phyloP scores from a whole-genome alignment of 2,797 vertebrate genomes.

The Oryzias dopingdopingensis region DNA sequence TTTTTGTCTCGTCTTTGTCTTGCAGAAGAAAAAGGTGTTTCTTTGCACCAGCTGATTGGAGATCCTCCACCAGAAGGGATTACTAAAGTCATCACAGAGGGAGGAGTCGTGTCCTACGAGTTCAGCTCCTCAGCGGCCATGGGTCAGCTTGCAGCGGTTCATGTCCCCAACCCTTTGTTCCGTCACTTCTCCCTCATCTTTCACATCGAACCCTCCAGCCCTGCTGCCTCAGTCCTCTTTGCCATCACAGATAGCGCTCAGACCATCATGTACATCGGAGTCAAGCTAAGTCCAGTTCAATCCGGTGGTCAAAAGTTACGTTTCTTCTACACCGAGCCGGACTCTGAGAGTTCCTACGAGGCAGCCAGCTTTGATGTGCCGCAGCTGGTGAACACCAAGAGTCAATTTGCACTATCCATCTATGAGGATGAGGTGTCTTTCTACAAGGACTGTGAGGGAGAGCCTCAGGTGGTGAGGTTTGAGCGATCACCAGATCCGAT shows the following conservation, averaged over 20 bases:
- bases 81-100: conserved; percentile 61
- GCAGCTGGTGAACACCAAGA: conserved; percentile 80
- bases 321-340: conserved; percentile 88
- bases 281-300: conserved; percentile 80
- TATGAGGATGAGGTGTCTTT: conserved; percentile 78
- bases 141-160: conserved; percentile 79
- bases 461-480: conserved; percentile 71
- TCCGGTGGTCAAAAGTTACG: conserved; percentile 75
- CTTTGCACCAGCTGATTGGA: conserved; percentile 85
- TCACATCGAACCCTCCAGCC: conserved; percentile 77
- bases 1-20: neutral
- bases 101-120: conserved; percentile 66
- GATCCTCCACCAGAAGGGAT: conserved; percentile 76
- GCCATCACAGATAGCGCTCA: conserved; percentile 82
- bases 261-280: conserved; percentile 81
- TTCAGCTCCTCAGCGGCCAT: conserved; percentile 71
- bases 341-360: conserved; percentile 66
- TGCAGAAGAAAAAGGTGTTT: conserved; percentile 75
- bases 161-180: conserved; percentile 84
- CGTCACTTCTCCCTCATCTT: conserved; percentile 88
- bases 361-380: conserved; percentile 82
- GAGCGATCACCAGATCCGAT: conserved; percentile 82
- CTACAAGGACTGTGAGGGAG: conserved; percentile 80
- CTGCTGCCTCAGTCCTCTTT: conserved; percentile 80
- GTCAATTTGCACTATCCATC: conserved; percentile 82